Evolutionary conservation across 2,888 invertebrate species (phyloP).

Genomic region (Smittia sp.): DNA sequence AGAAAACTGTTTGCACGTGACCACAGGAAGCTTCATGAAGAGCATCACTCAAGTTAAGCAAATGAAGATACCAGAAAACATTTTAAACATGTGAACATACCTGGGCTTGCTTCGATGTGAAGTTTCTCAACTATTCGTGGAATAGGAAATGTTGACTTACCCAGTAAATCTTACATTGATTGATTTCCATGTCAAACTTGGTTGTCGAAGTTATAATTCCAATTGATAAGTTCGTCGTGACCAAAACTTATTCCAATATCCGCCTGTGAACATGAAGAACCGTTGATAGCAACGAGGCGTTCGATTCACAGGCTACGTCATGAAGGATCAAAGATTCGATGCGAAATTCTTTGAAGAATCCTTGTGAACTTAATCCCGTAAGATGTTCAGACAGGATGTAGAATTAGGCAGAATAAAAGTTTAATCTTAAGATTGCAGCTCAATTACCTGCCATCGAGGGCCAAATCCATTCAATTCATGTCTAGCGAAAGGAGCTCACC

Average conservation of each 20-base stretch:
- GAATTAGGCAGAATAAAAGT: constrained; percentile 17
- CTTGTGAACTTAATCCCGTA: neutral
- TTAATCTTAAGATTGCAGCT: neutral
- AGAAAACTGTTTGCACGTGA: neutral
- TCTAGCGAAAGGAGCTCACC: constrained; percentile 28
- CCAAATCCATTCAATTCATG: neutral
- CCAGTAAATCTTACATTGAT: too few relatives aligned
- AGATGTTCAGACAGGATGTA: constrained; percentile 21
- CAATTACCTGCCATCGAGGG: constrained; percentile 26
- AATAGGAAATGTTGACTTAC: too few relatives aligned
- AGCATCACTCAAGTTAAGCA: neutral
- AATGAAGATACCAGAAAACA: too few relatives aligned
- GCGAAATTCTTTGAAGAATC: neutral
- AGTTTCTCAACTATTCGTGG: too few relatives aligned
- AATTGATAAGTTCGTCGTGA: too few relatives aligned
- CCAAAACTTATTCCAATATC: neutral
- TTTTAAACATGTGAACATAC: too few relatives aligned
- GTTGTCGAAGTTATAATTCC: neutral
- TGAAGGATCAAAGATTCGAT: neutral
- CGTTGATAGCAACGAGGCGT: neutral
- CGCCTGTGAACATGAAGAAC: neutral
- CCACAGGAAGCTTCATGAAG: neutral
- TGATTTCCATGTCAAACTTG: too few relatives aligned
- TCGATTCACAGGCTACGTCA: neutral
- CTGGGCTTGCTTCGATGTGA: too few relatives aligned